Base-by-base conservation (phyloP, 2,888 invertebrate species). In the Lutraria lutraria region DNA sequence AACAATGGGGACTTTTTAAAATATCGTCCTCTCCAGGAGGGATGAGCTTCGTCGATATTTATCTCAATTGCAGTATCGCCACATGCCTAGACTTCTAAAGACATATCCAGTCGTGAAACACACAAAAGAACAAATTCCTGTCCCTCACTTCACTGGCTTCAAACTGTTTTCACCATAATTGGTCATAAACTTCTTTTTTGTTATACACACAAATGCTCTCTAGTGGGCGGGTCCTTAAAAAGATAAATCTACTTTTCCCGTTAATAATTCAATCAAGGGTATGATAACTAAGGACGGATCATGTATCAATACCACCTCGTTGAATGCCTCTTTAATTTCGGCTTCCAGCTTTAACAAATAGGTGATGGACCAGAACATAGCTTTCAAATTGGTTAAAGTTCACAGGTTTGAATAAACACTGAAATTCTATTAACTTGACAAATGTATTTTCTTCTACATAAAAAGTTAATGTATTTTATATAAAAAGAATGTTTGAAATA, bases 171-270 rank as follows among this genome's bases (percentile, higher is more conserved):
- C 56, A 43, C 80, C 80, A 80, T 80, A 85, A 85, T 80, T 85
- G 85, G 85, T 80, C 56, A 85, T 85, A 85, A 85, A 85, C 79
- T 56, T 85, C 80, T 85, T 60, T 43, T 72, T 85, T 68, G 85
- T 60, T 43, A 79, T 80, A 43, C 43, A 19, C 34, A 16, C 34
- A 34, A 34, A 85, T 60, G 60, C 80, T 85, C 85, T 25, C 60
- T 79, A n/a, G 68, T 34, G 83, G 68, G 83, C 68, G 43, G 83
- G 83, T 25, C 25, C 68, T 34, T 34, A 1, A 16, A 15, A 21
- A 83, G 83, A 83, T 83, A 68, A 68, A 83, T 83, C 83, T 83
- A 68, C 19, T 25, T 83, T 83, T 83, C 52, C 52, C 83, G 83
- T 83, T 83, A 83, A 83, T 60, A 68, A 68, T 83, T 83, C 60